Percentiles rank a stretch among this genome's conserved stretches.
phyloP scores from a whole-genome alignment of 2,888 invertebrate genomes.

The Chaitophorus viminalis region DNA sequence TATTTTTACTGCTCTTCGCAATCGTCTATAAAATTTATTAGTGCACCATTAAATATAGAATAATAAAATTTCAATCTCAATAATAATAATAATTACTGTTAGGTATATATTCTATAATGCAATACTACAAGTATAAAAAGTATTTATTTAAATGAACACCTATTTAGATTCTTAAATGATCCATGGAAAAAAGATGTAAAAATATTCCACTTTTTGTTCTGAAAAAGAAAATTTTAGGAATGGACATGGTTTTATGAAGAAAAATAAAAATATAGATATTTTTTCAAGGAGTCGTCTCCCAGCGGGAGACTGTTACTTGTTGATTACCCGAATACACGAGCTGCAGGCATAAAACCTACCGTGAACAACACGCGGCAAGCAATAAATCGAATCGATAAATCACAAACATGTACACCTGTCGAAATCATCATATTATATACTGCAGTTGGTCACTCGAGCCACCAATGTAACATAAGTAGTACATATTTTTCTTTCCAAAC shows the following conservation, averaged over 20 bases:
- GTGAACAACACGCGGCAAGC: constrained; percentile 10
- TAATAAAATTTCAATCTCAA: not conserved
- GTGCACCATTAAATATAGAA: not conserved
- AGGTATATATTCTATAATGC: not conserved
- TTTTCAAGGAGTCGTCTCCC: constrained; percentile 19
- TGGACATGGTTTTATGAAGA: not conserved
- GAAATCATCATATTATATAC: constrained; percentile 55
- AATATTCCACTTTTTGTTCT: not conserved
- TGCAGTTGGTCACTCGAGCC: constrained; percentile 31
- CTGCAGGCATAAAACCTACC: not conserved
- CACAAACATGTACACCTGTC: constrained; percentile 49
- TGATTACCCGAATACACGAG: constrained; percentile 52
- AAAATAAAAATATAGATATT: constrained; percentile 2
- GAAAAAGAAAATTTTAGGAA: constrained; percentile 1
- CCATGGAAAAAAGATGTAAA: not conserved
- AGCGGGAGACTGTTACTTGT: constrained; percentile 50
- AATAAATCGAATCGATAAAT: constrained; percentile 59
- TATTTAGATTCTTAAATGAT: not conserved
- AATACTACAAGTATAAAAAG: no score
- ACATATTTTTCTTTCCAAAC: not conserved
- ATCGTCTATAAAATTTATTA: constrained; percentile 1
- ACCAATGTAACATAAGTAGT: not conserved
- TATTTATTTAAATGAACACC: not conserved
- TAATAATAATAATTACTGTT: not conserved
- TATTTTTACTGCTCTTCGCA: constrained; percentile 22